Percentiles rank a stretch among this genome's conserved stretches.
phyloP scores from a whole-genome alignment of 2,888 invertebrate genomes.

The Acanthococcus lagerstroemiae region DNA sequence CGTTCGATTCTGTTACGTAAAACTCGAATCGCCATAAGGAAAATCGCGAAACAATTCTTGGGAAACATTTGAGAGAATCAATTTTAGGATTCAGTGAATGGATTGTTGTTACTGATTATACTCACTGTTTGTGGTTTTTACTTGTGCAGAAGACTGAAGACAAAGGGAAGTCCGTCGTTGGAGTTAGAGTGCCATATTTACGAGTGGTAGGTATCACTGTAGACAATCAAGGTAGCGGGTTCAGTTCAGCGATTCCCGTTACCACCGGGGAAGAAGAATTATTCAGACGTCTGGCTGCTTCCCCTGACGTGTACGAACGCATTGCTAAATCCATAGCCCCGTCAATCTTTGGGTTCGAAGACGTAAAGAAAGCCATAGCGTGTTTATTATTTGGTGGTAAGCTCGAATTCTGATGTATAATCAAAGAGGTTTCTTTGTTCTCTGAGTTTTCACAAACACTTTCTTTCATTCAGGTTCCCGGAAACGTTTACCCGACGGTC shows the following conservation, averaged over 20 bases:
- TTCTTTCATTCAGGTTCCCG: conserved; percentile 44
- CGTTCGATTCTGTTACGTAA: not conserved
- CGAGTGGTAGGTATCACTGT: conserved; percentile 86
- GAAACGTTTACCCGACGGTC: conserved; percentile 85
- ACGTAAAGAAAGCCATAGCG: conserved; percentile 95
- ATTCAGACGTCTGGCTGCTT: conserved; percentile 71
- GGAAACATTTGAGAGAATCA: not conserved
- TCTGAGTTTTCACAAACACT: not conserved
- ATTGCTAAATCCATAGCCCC: conserved; percentile 88
- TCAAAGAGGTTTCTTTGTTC: not conserved
- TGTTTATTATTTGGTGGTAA: conserved; percentile 86
- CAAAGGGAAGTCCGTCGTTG: conserved; percentile 69
- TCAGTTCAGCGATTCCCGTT: conserved; percentile 42
- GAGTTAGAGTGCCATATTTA: conserved; percentile 88
- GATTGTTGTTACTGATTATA: not conserved
- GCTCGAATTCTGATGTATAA: not conserved
- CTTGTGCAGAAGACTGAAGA: conserved; percentile 39
- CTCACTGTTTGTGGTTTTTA: not conserved
- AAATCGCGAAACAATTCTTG: too few relatives aligned
- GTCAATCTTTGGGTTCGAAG: conserved; percentile 85
- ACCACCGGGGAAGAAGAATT: conserved; percentile 67
- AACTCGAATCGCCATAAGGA: too few relatives aligned
- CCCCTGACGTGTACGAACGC: conserved; percentile 77
- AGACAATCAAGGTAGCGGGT: conserved; percentile 65
- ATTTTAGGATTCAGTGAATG: not conserved